Evolutionary conservation across 2,797 vertebrate species (phyloP), one percentile per base, ranked within the genome.

Genomic region (Psittacula derbiana): DNA sequence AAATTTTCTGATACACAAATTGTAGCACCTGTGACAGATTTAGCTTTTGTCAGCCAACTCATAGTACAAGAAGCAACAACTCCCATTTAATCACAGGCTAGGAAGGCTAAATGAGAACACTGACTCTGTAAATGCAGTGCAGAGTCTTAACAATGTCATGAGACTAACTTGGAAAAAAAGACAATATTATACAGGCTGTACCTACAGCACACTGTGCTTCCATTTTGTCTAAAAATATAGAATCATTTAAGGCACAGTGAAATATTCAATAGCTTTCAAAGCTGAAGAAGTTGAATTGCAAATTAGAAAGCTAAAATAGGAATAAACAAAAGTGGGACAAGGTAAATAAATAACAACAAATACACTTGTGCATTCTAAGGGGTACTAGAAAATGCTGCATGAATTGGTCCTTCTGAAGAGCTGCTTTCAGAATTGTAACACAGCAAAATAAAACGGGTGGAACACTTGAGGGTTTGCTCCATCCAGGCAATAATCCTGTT

Each of bases 1-100:
- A 97, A 88, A 95, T 95, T 97, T 97, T 97, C 86, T 97, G 94
- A 97, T 93, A 94, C 86, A 96, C 74, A 97, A 97, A 98, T 95
- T 93, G 84, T 76, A 96, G 91, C 94, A 97, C 92, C 93, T 97
- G 96, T 94, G 96, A 97, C 93, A 97, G 91, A 96, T 90, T 97
- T 83, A 85, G 87, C 76, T 95, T 97, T 96, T 97, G 72, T 91
- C 72, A 95, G 87, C 64, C 92, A 80, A 95, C 80, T 96, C 84
- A 81, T 5, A 94, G 85, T 44, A 88, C 86, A 96, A 93, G 49
- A 90, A 91, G 92, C 55, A 93, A 86, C 67, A 95, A 93, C 93
- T 97, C 87, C 90, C 91, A 97, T 91, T 96, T 95, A 97, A 97
- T 97, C 95, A 95, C 79, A 93, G 44, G 41, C 79, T 92, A 83